These are phyloP conservation scores for Cosmopolites sordidus DNA, from an alignment of 2,888 invertebrate species.

Conservation along the genomic window DNA sequence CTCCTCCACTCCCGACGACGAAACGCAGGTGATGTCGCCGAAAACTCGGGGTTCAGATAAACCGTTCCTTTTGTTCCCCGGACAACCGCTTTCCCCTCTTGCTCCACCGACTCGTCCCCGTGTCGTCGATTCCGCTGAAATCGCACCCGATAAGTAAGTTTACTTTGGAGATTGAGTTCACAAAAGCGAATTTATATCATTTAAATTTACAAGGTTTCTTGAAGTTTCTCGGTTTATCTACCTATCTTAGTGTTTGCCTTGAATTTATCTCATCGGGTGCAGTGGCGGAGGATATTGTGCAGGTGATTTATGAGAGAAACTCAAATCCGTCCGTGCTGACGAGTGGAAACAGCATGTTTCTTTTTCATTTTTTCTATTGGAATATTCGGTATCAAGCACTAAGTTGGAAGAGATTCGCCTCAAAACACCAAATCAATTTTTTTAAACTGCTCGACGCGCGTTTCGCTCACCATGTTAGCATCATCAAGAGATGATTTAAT, in stretches of 20 bases:
- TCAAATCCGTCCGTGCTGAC: no score
- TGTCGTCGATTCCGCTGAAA: constrained; percentile 25
- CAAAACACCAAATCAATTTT: no score
- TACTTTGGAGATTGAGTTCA: constrained; percentile 35
- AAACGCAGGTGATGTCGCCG: neutral
- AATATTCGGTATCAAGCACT: no score
- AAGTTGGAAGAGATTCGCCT: no score
- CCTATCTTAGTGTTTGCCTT: constrained; percentile 12
- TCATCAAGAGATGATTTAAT: no score
- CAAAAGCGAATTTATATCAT: constrained; percentile 32
- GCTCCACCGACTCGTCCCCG: neutral
- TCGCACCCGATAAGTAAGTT: constrained; percentile 33
- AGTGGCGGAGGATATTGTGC: neutral
- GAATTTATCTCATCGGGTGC: constrained; percentile 8
- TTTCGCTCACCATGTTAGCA: no score
- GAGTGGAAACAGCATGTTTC: no score
- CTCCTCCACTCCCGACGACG: neutral
- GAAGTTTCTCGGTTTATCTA: constrained; percentile 20
- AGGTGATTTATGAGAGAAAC: no score
- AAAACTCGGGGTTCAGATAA: neutral
- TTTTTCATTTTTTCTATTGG: no score
- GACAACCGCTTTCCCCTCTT: neutral
- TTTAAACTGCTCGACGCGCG: no score
- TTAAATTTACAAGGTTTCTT: constrained; percentile 28
- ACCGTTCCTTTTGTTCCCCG: neutral